phyloP scores from a whole-genome alignment of 2,888 invertebrate genomes.

The Dichetophora obliterata region DNA sequence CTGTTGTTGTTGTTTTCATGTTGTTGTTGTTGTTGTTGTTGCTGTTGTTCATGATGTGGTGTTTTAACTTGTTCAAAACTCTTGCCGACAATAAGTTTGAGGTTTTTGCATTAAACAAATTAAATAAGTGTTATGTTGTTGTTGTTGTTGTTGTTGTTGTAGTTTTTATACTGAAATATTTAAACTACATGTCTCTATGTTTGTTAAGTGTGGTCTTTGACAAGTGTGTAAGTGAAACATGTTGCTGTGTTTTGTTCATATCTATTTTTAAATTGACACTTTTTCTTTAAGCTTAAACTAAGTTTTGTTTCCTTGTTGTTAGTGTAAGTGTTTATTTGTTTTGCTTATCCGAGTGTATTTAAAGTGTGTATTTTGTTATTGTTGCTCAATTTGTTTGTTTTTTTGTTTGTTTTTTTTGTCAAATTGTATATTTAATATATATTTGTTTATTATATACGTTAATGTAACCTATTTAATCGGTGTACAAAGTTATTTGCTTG shows the following conservation, averaged over 20 bases:
- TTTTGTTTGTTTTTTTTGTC: slow-evolving; percentile 19
- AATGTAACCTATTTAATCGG: slow-evolving; percentile 59
- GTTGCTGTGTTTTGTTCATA: slow-evolving; percentile 37
- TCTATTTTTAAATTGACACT: slow-evolving; percentile 49
- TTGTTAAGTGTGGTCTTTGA: slow-evolving; percentile 31
- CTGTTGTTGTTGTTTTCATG: slow-evolving; percentile 52
- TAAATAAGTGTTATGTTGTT: slow-evolving; percentile 12
- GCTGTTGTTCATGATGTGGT: slow-evolving; percentile 32
- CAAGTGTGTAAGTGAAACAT: slow-evolving; percentile 34
- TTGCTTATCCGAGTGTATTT: slow-evolving; percentile 25
- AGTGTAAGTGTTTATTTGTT: slow-evolving; percentile 37
- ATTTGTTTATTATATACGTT: slow-evolving; percentile 47
- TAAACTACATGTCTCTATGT: not conserved
- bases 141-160: slow-evolving; percentile 30
- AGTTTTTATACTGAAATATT: slow-evolving; percentile 16
- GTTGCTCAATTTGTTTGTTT: slow-evolving; percentile 22
- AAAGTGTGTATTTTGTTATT: slow-evolving; percentile 27
- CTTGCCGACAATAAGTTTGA: slow-evolving; percentile 16
- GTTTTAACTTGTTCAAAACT: slow-evolving; percentile 25
- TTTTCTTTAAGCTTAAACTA: slow-evolving; percentile 41
- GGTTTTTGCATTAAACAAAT: slow-evolving; percentile 46
- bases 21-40: slow-evolving; percentile 51
- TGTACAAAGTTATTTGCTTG: slow-evolving; percentile 67
- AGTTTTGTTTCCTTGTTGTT: slow-evolving; percentile 33
- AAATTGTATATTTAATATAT: slow-evolving; percentile 52